These are phyloP conservation scores for Acomys russatus DNA, from an alignment of 2,797 vertebrate species.

Conservation along the genomic window DNA sequence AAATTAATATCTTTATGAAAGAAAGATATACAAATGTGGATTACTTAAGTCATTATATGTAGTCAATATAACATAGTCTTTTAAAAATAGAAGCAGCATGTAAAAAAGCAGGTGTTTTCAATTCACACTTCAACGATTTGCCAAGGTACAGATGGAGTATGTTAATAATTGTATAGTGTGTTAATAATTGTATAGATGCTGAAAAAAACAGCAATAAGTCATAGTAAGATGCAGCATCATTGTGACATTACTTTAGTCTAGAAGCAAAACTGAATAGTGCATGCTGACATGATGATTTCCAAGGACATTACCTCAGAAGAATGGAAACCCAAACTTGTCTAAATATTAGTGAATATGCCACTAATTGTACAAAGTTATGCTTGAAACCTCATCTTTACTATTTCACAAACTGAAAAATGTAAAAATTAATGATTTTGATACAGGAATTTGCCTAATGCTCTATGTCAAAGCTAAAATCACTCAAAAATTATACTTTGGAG, in stretches of 20 bases:
- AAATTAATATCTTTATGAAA: constrained; percentile 54
- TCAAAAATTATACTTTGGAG: constrained; percentile 28
- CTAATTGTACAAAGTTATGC: constrained; percentile 36
- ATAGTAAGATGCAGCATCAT: constrained; percentile 55
- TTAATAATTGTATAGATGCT: constrained; percentile 75
- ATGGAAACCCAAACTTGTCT: constrained; percentile 55
- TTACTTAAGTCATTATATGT: constrained; percentile 29
- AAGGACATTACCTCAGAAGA: constrained; percentile 63
- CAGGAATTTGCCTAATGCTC: background rate
- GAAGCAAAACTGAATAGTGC: constrained; percentile 39
- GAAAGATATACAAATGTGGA: constrained; percentile 44
- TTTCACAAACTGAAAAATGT: constrained; percentile 58
- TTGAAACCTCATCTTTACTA: constrained; percentile 23
- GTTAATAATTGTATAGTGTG: no score
- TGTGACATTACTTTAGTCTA: constrained; percentile 60
- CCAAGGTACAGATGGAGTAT: constrained; percentile 63
- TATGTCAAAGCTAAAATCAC: constrained; percentile 2
- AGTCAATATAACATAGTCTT: constrained; percentile 4
- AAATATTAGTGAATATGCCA: constrained; percentile 70
- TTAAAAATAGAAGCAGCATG: constrained; percentile 60
- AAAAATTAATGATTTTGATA: constrained; percentile 59
- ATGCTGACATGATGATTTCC: constrained; percentile 59
- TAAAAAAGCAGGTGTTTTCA: constrained; percentile 73
- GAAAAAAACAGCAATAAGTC: constrained; percentile 54
- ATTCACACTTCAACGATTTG: constrained; percentile 66